Evolutionary conservation across 1,140 invertebrate genomes (phyloP), one percentile per base, ranked within the genome.

Genomic region (Hyles vespertilio): DNA sequence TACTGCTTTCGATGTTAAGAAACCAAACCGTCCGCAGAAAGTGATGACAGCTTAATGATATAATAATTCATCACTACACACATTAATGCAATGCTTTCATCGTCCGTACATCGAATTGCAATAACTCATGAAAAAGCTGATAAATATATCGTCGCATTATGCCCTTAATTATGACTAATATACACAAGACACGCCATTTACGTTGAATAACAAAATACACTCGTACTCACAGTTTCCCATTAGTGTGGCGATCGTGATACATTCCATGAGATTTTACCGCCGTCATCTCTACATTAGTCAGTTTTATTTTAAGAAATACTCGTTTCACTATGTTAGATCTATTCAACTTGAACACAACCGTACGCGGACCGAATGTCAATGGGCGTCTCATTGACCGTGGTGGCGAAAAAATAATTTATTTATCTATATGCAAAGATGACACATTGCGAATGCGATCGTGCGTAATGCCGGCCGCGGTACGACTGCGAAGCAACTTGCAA

Each of bases 191-290:
- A 22, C 22, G 22, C 22, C 22, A 22, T 22, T 22, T 22, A 22
- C 22, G 22, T 22, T 22, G 22, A 22, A 22, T 22, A 40, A 40
- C 36, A 5, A 40, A 8, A 40, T 5, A 40, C 36, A 40, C 4
- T 40, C 36, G 11, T 61, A 87, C 84, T 84, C 59, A 87, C 84
- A 87, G 65, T 82, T 84, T 74, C 84, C 81, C 84, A 87, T 87
- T 64, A 75, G 81, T 79, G 61, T 56, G 59, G 54, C 65, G 56
- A 69, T 71, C 77, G 77, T 77, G 72, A 72, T 79, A 66, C 59
- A 77, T 63, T 69, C 63, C 66, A 67, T 65, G 50, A 49, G 57
- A 69, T 57, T 60, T 63, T 50, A 62, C 58, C 55, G 62, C 62
- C 72, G 61, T 81, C 80, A 85, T 83, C 49, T 85, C 82, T 75